These are phyloP conservation scores for Chouioia cunea DNA, from an alignment of 2,888 invertebrate genomes.

Conservation along the genomic window DNA sequence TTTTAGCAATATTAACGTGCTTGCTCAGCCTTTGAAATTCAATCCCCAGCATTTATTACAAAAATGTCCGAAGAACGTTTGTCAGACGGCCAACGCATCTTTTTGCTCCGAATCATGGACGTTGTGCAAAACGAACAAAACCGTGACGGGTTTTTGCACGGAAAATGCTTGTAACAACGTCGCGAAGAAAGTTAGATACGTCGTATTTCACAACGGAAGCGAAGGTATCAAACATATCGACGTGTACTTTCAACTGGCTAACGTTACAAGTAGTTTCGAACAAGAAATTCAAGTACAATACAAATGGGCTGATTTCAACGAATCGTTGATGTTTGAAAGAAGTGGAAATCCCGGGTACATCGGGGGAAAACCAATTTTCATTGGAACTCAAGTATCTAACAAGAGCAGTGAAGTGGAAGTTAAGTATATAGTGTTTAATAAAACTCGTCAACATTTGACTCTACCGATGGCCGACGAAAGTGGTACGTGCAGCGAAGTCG, in stretches of 20 bases:
- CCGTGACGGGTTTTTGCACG: slow-evolving; percentile 52
- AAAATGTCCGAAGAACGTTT: slow-evolving; percentile 59
- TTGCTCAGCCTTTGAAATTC: slow-evolving; percentile 58
- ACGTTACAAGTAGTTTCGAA: slow-evolving; percentile 60
- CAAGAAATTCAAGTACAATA: slow-evolving; percentile 61
- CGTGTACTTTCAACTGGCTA: slow-evolving; percentile 65
- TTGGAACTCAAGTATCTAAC: slow-evolving; percentile 65
- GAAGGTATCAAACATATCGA: slow-evolving; percentile 67
- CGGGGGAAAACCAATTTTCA: slow-evolving; percentile 75
- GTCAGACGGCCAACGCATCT: slow-evolving; percentile 53
- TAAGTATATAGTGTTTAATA: slow-evolving; percentile 53
- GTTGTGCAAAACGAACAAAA: slow-evolving; percentile 53
- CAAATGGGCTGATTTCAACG: slow-evolving; percentile 57
- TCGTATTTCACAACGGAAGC: slow-evolving; percentile 69
- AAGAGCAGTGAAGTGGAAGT: slow-evolving; percentile 51
- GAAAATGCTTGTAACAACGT: slow-evolving; percentile 64
- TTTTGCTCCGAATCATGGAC: slow-evolving; percentile 59
- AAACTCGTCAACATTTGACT: slow-evolving; percentile 58
- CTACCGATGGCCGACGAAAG: slow-evolving; percentile 56
- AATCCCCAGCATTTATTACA: slow-evolving; percentile 53
- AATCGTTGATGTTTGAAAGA: slow-evolving; percentile 56
- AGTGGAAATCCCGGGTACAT: slow-evolving; percentile 87
- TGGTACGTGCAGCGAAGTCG: slow-evolving; percentile 57
- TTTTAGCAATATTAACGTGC: slow-evolving; percentile 59
- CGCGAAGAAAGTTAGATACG: slow-evolving; percentile 63